These are phyloP conservation scores for Sapayoa aenigma DNA, from an alignment of 2,113 vertebrate genomes.

Conservation along the genomic window DNA sequence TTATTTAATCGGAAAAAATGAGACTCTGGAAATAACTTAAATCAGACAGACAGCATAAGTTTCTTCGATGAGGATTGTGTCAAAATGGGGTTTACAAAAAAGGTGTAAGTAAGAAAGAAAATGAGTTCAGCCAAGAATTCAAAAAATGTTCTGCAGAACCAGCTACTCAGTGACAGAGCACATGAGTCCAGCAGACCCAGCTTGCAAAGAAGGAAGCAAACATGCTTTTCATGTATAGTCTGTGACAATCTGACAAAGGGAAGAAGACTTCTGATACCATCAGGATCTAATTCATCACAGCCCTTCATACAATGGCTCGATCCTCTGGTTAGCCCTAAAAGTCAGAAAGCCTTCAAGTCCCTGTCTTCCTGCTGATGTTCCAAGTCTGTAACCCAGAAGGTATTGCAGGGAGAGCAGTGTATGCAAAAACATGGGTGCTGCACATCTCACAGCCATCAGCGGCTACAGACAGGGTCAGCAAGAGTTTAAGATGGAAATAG, in stretches of 20 bases:
- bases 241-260: not conserved
- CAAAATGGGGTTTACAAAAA: not conserved
- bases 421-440: not conserved
- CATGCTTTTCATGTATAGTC: not conserved
- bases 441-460: not conserved
- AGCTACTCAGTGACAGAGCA: not conserved
- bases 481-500: not conserved
- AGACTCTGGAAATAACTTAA: not conserved
- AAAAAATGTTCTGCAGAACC: not conserved
- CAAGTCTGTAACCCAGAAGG: rapidly evolving
- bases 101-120: not conserved
- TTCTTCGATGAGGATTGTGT: not conserved
- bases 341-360: not conserved
- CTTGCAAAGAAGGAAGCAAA: not conserved
- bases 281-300: not conserved
- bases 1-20: not conserved
- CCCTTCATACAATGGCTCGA: not conserved
- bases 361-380: not conserved
- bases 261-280: not conserved
- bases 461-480: not conserved
- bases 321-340: not conserved
- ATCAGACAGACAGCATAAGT: not conserved
- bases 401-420: rapidly evolving
- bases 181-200: not conserved
- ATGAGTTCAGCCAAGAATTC: not conserved